Evolutionary conservation across 64 coral and sea anemone genomes (phyloP), one percentile per base, ranked within the genome.

Genomic region (Stichodactyla helianthus): DNA sequence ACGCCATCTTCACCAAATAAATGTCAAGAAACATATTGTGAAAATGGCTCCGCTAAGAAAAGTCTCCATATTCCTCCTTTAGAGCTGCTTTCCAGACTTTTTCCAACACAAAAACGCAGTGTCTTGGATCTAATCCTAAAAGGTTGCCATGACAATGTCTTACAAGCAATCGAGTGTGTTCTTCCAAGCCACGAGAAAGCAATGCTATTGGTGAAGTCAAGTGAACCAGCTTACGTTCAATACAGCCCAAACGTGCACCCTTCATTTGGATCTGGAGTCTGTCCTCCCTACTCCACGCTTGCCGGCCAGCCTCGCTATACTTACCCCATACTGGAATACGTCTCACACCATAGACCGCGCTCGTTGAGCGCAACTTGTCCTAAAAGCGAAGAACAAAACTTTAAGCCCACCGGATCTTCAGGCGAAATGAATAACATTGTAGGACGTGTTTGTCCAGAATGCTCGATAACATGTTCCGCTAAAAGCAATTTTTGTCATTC

Each of bases 171-270:
- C 27, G 97, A 99, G 56, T 99, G 93, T 67, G 87, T 99, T 60
- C 82, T 99, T 65, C 97, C 97, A 4, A 99, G 97, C 67, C 97
- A 99, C 53, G 97, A 99, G 78, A 99, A 93, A 59, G 97, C 88
- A 50, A 60, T 99, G 53, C 60, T 90, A 57, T 50, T 86, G 44
- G 74, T 90, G 22, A 92, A 94, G 79, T 71, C 77, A 44, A 84
- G 70, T 74, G 94, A 95, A 82, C 67, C 90, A 7, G 20, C 90
- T 56, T 61, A 87, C 18, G 79, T 95, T 74, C 88, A 87, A 68
- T 90, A 95, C 28, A 82, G 78, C 51, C 76, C 93, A 55, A 78
- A 67, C 22, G 83, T 87, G 27, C 88, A 76, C 65, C 71, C 93
- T 56, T 54, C 87, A 55, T 95, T 90, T 78, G 77, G 78, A 12